Base-by-base conservation (phyloP, 2,113 vertebrate genomes). In the Alexandromys fortis region DNA sequence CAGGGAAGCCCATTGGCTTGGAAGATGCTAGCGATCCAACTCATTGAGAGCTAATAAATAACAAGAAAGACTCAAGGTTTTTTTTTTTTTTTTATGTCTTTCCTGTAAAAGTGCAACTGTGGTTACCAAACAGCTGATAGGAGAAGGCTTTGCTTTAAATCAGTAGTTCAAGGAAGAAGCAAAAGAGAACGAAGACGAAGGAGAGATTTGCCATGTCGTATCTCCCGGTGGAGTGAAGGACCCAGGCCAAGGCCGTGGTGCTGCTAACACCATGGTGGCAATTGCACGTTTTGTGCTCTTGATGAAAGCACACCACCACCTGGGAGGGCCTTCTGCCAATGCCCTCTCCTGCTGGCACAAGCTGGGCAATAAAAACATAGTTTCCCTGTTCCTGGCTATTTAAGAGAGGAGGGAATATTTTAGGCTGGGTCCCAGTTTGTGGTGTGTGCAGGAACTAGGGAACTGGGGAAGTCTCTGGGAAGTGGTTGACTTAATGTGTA, bases 21-120 rank as follows among this genome's bases (percentile, higher is more conserved):
- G 75, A 88, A 93, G 85, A 91, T 65, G 28, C 38, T 58, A 82
- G 35, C 30, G 3, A 86, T 21, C 82, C 90, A 95, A 17, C 22
- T 95, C 42, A 35, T 83, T 93, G 94, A 94, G 93, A 95, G n/a
- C 68, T 76, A 35, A 6, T 47, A 86, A 83, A 90, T 70, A 95
- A 30, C n/a, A 82, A 93, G 30, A 81, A 94, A 70, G 78, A 93
- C 75, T 83, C 22, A 89, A 90, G 8, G n/a, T 5, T 7, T 58
- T 58, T 49, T 21, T 5, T 7, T 58, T 58, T 49, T 21, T 58
- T 58, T 49, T 86, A 38, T 94, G 42, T 83, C 16, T n/a, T 95
- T 65, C 26, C 79, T 78, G 2, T 67, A 82, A 92, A 91, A 91
- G 38, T 72, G 33, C 85, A 92, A 33, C 49, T 75, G 49, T 52